Evolutionary conservation across 2,113 vertebrate genomes (phyloP), one percentile per base, ranked within the genome.

Genomic region (Sylvietta virens): DNA sequence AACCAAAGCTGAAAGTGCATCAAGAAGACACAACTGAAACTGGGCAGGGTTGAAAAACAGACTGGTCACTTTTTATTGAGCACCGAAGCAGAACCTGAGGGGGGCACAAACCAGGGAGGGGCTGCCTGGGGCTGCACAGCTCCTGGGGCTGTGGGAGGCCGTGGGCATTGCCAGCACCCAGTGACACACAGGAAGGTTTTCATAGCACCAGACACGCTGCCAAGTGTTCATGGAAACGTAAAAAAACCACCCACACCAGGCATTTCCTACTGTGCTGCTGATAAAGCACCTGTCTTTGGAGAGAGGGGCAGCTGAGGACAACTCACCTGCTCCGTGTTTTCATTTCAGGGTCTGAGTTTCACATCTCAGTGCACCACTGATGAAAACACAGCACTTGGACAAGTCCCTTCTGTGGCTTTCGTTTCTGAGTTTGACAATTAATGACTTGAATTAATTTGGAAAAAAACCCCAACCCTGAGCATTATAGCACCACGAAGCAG

Each of bases 31-130:
- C 80, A 50, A 11, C 3, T 2, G 79, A 83, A 86, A 78, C 44
- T 3, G 57, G 3, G 23, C 35, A 65, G 80, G 64, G 76, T 39
- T 93, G 72, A 71, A 92, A 95, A 95, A 94, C 2, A 92, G 23
- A 86, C 35, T 26, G 79, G 88, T 94, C 37, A 56, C 30, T 64
- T 97, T 97, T 97, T 96, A 96, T 97, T 97, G 88, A 97, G 95
- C 96, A 96, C 96, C 95, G 0, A 74, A 88, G 61, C 79, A 93
- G 88, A 54, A 81, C 88, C 76, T 58, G 89, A 11, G 35, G 6
- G 30, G 53, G 39, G 19, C 56, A 72, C 53, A 28, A 58, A 47
- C 37, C 5, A 2, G 22, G 54, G 57, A 58, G 57, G 73, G 13
- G 18, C 77, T 47, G 81, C 66, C 10, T 56, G 57, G 73, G 13